Evolutionary conservation across 2,797 vertebrate genomes (phyloP).

Genomic region (Taenioides sp.): DNA sequence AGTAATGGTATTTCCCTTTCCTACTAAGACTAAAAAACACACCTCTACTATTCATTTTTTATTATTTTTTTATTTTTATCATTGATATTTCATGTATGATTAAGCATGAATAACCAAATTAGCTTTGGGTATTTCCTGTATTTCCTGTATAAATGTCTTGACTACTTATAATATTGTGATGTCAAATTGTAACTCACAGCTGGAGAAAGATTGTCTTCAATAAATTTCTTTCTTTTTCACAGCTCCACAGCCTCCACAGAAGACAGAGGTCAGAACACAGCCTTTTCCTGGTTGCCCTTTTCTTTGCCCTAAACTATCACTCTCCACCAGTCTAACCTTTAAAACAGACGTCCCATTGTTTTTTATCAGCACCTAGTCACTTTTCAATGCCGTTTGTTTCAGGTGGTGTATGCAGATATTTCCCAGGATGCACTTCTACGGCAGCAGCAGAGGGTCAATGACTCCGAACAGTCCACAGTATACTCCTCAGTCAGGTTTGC

Average conservation of each 20-base stretch:
- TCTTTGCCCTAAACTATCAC: background rate
- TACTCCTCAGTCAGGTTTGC: slow-evolving; percentile 68
- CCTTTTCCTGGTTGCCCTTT: slow-evolving; percentile 2
- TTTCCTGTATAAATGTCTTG: too few relatives aligned
- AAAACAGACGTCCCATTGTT: background rate
- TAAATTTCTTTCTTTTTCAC: slow-evolving; percentile 7
- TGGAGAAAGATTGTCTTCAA: background rate
- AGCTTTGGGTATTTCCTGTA: too few relatives aligned
- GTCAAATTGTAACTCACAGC: too few relatives aligned
- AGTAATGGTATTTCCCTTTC: too few relatives aligned
- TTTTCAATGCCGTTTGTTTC: slow-evolving; percentile 4
- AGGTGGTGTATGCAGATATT: slow-evolving; percentile 73
- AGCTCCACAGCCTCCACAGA: slow-evolving; percentile 28
- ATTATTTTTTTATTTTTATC: too few relatives aligned
- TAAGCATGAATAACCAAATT: too few relatives aligned
- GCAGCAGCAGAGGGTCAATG: slow-evolving; percentile 14
- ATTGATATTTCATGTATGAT: too few relatives aligned
- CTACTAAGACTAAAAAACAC: too few relatives aligned
- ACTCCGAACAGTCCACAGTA: slow-evolving; percentile 30
- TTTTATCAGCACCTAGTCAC: background rate
- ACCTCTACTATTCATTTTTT: too few relatives aligned
- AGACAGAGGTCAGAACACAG: slow-evolving; percentile 53
- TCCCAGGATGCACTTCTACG: slow-evolving; percentile 30
- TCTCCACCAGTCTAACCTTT: background rate
- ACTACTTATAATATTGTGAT: too few relatives aligned